phyloP scores from a whole-genome alignment of 2,113 vertebrate species.

The Nicator chloris region DNA sequence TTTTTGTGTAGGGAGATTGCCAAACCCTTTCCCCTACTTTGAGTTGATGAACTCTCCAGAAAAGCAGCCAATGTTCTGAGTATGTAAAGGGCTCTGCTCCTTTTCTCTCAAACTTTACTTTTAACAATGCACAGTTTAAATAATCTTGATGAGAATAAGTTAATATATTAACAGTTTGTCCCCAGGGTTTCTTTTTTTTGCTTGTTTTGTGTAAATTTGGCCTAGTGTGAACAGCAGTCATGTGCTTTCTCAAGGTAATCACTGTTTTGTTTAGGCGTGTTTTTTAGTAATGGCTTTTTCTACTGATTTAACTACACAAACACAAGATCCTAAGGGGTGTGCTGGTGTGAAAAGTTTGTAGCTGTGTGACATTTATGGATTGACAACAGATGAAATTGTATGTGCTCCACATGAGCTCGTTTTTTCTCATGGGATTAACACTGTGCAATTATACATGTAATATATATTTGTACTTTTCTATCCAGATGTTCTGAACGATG shows the following conservation, averaged over 20 bases:
- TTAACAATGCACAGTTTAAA: neutral
- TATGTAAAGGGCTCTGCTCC: neutral
- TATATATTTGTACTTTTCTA: neutral
- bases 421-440: neutral
- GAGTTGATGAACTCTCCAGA: neutral
- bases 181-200: neutral
- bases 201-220: neutral
- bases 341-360: neutral
- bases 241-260: neutral
- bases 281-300: neutral
- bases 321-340: neutral
- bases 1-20: neutral
- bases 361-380: neutral
- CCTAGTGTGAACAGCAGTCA: neutral
- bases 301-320: neutral
- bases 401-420: accelerated
- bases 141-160: neutral
- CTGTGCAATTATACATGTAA: neutral
- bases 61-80: neutral
- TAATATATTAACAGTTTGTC: neutral
- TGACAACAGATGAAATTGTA: neutral
- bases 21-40: neutral
- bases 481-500: neutral
- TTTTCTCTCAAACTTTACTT: neutral
- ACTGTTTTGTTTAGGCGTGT: neutral